These are phyloP conservation scores for Dexiosoma caninum DNA, from an alignment of 2,888 invertebrate species.

Conservation along the genomic window DNA sequence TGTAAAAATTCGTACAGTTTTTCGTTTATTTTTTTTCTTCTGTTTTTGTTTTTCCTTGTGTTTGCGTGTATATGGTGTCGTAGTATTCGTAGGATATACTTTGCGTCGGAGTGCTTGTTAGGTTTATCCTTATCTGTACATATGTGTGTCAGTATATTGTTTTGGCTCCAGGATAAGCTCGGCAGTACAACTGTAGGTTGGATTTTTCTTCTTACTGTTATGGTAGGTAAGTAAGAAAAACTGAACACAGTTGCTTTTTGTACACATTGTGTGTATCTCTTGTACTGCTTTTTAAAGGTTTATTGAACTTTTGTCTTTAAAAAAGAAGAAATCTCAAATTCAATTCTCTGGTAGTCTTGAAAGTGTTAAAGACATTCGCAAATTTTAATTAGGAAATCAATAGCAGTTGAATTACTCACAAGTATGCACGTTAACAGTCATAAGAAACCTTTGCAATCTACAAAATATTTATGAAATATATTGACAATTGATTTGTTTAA, in stretches of 20 bases:
- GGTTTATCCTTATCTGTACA: conserved; percentile 27
- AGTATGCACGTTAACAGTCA: too few species aligned
- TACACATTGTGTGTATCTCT: conserved; percentile 11
- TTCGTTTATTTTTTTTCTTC: conserved; percentile 6
- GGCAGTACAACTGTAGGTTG: conserved; percentile 20
- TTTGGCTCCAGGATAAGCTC: conserved; percentile 56
- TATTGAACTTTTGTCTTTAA: conserved; percentile 56
- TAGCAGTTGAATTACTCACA: background rate
- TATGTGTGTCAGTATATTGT: conserved; percentile 5
- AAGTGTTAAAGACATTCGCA: background rate
- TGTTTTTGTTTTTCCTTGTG: conserved; percentile 35
- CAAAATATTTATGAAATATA: too few species aligned
- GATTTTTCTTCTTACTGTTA: conserved; percentile 45
- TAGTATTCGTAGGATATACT: background rate
- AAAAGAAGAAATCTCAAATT: background rate
- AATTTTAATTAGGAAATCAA: background rate
- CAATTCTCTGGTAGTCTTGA: background rate
- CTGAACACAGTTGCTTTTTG: background rate
- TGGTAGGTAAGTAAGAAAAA: conserved; percentile 57
- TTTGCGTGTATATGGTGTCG: background rate
- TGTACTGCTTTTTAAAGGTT: conserved; percentile 28
- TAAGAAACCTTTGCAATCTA: too few species aligned
- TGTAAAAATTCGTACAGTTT: conserved; percentile 41
- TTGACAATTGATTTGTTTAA: too few species aligned
- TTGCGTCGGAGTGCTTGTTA: conserved; percentile 10